phyloP scores from a whole-genome alignment of 2,113 vertebrate genomes.

The Prionailurus viverrinus region DNA sequence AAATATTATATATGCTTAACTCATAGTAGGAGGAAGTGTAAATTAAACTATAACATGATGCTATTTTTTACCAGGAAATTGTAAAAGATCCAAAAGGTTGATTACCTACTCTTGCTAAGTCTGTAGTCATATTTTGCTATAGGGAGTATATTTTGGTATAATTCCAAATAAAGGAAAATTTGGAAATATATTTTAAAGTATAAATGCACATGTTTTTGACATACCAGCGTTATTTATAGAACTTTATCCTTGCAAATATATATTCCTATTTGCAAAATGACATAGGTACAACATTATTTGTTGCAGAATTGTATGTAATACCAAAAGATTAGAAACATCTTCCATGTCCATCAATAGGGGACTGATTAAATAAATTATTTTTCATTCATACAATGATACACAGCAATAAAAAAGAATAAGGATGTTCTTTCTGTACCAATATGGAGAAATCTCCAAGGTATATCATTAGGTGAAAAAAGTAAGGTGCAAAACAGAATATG shows the following conservation, averaged over 20 bases:
- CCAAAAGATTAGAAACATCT: not conserved
- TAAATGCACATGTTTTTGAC: not conserved
- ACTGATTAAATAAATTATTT: slow-evolving; percentile 20
- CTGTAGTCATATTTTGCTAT: not conserved
- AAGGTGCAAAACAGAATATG: not conserved
- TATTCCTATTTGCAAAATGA: not conserved
- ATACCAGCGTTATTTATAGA: not conserved
- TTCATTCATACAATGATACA: not conserved
- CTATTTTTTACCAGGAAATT: not conserved
- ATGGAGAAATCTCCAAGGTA: not conserved
- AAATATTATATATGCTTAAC: not conserved
- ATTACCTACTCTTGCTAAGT: not conserved
- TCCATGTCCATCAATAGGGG: not conserved
- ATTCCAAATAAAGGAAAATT: not conserved
- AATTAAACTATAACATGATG: not conserved
- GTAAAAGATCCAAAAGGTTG: not conserved
- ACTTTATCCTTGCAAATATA: not conserved
- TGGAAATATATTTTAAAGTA: not conserved
- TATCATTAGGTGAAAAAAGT: not conserved
- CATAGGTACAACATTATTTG: not conserved
- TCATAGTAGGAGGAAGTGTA: not conserved
- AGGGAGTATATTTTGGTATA: not conserved
- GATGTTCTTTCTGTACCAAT: not conserved
- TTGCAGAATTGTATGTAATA: not conserved
- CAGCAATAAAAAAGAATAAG: not conserved